Evolutionary conservation across 1,140 invertebrate species (phyloP).

Genomic region (Rhynchophorus ferrugineus): DNA sequence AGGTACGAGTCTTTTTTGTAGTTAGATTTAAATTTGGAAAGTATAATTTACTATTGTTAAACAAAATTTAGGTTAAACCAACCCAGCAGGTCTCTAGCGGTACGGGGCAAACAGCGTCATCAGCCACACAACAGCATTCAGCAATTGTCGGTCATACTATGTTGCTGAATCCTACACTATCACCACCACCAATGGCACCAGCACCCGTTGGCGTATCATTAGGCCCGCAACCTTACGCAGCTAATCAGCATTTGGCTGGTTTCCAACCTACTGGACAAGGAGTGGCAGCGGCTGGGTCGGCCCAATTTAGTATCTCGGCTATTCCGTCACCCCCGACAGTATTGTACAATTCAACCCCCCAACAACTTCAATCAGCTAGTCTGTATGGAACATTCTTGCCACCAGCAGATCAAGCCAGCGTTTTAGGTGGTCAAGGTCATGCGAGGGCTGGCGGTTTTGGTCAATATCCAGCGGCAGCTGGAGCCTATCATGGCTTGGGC

Average conservation of each 20-base stretch:
- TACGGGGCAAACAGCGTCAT: constrained; percentile 37
- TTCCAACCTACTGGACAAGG: constrained; percentile 42
- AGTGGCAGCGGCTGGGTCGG: constrained; percentile 18
- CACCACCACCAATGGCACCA: constrained; percentile 48
- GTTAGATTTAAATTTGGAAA: constrained; percentile 17
- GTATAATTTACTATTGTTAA: constrained; percentile 3
- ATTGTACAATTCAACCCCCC: constrained; percentile 67
- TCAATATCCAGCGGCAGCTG: constrained; percentile 52
- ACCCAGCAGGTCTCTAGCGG: constrained; percentile 57
- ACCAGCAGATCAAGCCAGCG: constrained; percentile 49
- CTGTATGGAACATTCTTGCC: constrained; percentile 61
- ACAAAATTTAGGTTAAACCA: constrained; percentile 64
- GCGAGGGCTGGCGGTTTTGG: constrained; percentile 50
- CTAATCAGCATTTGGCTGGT: constrained; percentile 48
- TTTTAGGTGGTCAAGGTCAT: constrained; percentile 45
- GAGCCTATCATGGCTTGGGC: constrained; percentile 45
- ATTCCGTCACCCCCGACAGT: constrained; percentile 75
- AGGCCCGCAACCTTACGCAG: constrained; percentile 36
- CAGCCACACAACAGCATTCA: constrained; percentile 29
- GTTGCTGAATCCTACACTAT: constrained; percentile 54
- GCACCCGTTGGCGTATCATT: constrained; percentile 36
- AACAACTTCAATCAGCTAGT: constrained; percentile 49
- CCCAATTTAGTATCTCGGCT: constrained; percentile 69
- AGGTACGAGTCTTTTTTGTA: constrained; percentile 42
- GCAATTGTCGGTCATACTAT: constrained; percentile 43